Evolutionary conservation across 2,797 vertebrate genomes (phyloP), one percentile per base, ranked within the genome.

Genomic region (Philypnodon macrostomus): DNA sequence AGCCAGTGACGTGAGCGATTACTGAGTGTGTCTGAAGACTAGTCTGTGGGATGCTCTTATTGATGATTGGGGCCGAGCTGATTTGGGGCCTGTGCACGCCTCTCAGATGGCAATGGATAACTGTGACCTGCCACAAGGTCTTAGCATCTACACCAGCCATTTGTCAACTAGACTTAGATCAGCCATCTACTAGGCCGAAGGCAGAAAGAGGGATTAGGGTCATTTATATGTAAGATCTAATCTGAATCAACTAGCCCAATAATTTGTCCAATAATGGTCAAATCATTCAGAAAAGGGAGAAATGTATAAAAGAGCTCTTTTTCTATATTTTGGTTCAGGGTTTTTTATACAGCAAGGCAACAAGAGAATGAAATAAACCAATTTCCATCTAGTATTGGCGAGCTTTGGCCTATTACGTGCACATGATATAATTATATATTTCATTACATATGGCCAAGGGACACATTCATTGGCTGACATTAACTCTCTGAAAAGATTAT

Each of bases 1-100:
- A 62, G 0, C 23, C 34, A 38, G 16, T 39, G 74, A 71, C 70
- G 49, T 73, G 75, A 85, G 44, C 55, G 56, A 86, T 80, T 71
- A 70, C 46, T 4, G 61, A 70, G 48, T 6, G n/a, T 61, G 77
- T 72, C 64, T 67, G 67, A 63, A 63, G 48, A 76, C 60, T 52
- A 66, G 50, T 75, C 63, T 52, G 23, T 11, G 10, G 64, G n/a
- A n/a, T 54, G 36, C 49, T 47, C 53, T 83, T 75, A 84, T 51
- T 63, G 60, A 83, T 79, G 72, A 57, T 38, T 37, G 61, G 29
- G 37, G 60, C 47, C 52, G 17, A 51, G 37, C 41, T 48, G 58
- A 58, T 58, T 38, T 42, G 56, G 53, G 51, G 52, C 40, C 60
- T 32, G 19, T 34, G 26, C 19, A 2, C 41, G 27, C 53, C 47